A percentile compares a stretch with the other conserved stretches of the same genome.
These are phyloP conservation scores for Xiphophorus hellerii DNA, from an alignment of 2,113 vertebrate species.

Conservation along the genomic window DNA sequence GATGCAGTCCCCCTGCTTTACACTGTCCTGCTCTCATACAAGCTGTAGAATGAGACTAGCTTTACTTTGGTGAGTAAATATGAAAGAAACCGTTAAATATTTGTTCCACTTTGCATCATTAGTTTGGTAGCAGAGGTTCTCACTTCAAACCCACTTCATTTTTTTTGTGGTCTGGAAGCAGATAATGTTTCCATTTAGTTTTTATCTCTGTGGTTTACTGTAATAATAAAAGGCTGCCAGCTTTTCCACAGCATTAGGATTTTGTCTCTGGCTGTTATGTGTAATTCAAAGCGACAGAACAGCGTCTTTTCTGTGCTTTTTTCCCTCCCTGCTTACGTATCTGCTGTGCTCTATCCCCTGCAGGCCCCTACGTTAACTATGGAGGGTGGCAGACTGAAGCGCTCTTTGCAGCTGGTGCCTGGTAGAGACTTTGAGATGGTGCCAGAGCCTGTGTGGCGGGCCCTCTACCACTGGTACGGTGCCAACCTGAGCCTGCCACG, in stretches of 20 bases:
- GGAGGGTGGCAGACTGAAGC: slow-evolving; percentile 93
- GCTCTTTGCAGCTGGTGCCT: slow-evolving; percentile 82
- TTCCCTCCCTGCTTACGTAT: slow-evolving; percentile 12
- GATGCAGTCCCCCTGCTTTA: neutral
- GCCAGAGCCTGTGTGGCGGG: slow-evolving; percentile 97
- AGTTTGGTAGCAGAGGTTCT: neutral
- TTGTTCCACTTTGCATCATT: neutral
- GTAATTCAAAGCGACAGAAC: slow-evolving; percentile 26
- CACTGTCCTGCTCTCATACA: too few relatives aligned
- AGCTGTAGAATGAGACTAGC: too few relatives aligned
- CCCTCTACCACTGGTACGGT: slow-evolving; percentile 98
- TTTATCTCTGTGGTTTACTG: slow-evolving; percentile 33
- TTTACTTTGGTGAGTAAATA: too few relatives aligned
- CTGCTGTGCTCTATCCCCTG: slow-evolving; percentile 13
- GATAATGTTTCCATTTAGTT: slow-evolving; percentile 23
- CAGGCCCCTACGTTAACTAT: slow-evolving; percentile 94
- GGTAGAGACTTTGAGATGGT: slow-evolving; percentile 91
- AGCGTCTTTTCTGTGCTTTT: slow-evolving; percentile 17
- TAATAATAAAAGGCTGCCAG: slow-evolving; percentile 3
- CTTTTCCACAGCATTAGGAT: slow-evolving; percentile 7
- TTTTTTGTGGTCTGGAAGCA: slow-evolving; percentile 17
- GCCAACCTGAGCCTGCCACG: slow-evolving; percentile 94
- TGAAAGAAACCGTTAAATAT: neutral
- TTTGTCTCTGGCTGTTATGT: slow-evolving; percentile 35
- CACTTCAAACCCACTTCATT: neutral